phyloP scores from a whole-genome alignment of 2,888 invertebrate genomes.

The Napeogenes sylphis region DNA sequence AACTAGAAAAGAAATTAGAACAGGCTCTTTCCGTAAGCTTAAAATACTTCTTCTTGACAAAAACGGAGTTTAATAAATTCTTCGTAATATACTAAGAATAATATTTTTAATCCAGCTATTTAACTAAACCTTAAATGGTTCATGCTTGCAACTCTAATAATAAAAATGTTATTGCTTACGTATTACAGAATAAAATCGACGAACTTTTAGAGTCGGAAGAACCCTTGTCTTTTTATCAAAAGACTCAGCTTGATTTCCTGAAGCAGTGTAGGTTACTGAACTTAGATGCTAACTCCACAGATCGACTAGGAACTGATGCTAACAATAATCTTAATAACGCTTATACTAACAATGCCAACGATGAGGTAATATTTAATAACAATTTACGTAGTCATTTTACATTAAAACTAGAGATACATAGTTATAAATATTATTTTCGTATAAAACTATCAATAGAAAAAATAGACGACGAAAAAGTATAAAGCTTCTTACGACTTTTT shows the following conservation, averaged over 20 bases:
- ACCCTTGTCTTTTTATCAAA: slow-evolving; percentile 69
- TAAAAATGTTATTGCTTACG: slow-evolving; percentile 35
- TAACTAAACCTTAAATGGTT: no score
- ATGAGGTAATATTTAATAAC: slow-evolving; percentile 27
- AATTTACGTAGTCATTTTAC: slow-evolving; percentile 2
- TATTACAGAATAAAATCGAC: slow-evolving; percentile 60
- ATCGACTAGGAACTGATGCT: slow-evolving; percentile 49
- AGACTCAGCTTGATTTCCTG: slow-evolving; percentile 67
- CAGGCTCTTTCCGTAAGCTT: slow-evolving; percentile 78
- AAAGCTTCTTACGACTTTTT: no score
- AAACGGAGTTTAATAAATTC: no score
- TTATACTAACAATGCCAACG: slow-evolving; percentile 48
- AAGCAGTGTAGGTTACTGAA: slow-evolving; percentile 70
- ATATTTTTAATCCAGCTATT: no score
- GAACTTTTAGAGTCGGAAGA: slow-evolving; percentile 56
- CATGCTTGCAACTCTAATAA: no score
- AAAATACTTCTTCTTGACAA: no score
- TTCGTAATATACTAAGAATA: no score
- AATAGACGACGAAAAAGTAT: no score
- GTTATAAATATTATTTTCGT: no score
- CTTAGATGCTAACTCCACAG: slow-evolving; percentile 61
- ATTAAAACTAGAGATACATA: no score
- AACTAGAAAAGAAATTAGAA: slow-evolving; percentile 86
- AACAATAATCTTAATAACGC: slow-evolving; percentile 49
- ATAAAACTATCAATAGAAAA: no score